A percentile compares a stretch with the other conserved stretches of the same genome.
Conservation (phyloP, 2,888 invertebrate genomes). For the Drosophila subquinaria region DNA sequence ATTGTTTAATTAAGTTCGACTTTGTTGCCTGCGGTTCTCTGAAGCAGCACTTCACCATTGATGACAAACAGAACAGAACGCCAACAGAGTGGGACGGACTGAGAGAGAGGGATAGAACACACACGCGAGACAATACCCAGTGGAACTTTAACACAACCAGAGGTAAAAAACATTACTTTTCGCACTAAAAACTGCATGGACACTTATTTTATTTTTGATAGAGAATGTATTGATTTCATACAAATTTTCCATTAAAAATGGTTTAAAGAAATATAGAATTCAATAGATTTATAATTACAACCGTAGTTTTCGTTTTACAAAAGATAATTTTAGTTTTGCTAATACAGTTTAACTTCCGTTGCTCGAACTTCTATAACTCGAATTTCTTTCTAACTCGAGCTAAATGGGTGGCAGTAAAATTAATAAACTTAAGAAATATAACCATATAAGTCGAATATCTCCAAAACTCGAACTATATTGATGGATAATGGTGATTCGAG, state of each 20-base stretch:
- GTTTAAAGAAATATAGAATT: background rate
- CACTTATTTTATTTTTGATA: background rate
- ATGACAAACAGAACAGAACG: slow-evolving; percentile 63
- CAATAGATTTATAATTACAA: too few species aligned
- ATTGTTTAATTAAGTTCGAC: slow-evolving; percentile 69
- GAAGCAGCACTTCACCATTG: slow-evolving; percentile 51
- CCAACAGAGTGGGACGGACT: slow-evolving; percentile 1
- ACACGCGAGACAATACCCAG: slow-evolving; percentile 47
- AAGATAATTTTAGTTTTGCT: too few species aligned
- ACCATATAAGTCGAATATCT: too few species aligned
- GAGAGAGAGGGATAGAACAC: slow-evolving; percentile 3
- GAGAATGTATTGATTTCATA: background rate
- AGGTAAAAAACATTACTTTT: slow-evolving; percentile 21
- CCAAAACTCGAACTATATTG: too few species aligned
- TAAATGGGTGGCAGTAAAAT: too few species aligned
- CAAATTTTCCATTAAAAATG: background rate
- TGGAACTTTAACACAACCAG: slow-evolving; percentile 21
- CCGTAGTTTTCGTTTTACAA: too few species aligned
- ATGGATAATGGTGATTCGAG: too few species aligned
- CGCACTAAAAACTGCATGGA: background rate
- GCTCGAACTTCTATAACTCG: too few species aligned
- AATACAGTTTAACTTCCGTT: too few species aligned
- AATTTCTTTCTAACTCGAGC: too few species aligned
- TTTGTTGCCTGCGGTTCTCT: slow-evolving; percentile 42
- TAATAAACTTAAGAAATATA: too few species aligned